Conservation (phyloP, 1,140 invertebrate species). For the Mercenaria mercenaria region DNA sequence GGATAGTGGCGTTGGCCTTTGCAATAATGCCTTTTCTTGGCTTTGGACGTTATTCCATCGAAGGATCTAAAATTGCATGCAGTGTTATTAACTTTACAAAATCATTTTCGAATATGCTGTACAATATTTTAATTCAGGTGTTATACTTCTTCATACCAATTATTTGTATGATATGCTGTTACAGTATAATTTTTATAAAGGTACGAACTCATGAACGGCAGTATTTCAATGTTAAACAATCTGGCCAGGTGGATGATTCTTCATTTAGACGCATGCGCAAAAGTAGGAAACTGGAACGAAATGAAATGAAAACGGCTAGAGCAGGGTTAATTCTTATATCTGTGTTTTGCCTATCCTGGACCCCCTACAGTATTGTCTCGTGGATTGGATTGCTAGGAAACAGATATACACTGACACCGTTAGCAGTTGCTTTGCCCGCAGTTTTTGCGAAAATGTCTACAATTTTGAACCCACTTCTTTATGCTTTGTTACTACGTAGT, state of each 20-base stretch:
- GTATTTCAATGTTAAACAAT: neutral
- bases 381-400: neutral
- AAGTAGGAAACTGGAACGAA: neutral
- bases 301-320: neutral
- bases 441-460: constrained; percentile 19
- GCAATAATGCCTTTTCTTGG: neutral
- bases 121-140: constrained; percentile 4
- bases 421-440: neutral
- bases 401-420: neutral
- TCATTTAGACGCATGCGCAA: neutral
- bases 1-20: neutral
- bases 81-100: neutral
- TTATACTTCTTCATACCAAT: neutral
- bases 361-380: neutral
- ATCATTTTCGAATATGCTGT: neutral
- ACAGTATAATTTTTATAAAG: neutral
- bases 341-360: neutral
- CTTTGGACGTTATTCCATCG: neutral
- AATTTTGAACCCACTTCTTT: constrained; percentile 4
- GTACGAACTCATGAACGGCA: constrained; percentile 1
- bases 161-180: neutral
- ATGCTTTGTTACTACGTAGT: neutral
- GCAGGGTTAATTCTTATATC: neutral
- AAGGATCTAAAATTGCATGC: neutral
- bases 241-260: neutral